Base-by-base conservation (phyloP, 1,140 invertebrate genomes). In the Grapholita molesta region DNA sequence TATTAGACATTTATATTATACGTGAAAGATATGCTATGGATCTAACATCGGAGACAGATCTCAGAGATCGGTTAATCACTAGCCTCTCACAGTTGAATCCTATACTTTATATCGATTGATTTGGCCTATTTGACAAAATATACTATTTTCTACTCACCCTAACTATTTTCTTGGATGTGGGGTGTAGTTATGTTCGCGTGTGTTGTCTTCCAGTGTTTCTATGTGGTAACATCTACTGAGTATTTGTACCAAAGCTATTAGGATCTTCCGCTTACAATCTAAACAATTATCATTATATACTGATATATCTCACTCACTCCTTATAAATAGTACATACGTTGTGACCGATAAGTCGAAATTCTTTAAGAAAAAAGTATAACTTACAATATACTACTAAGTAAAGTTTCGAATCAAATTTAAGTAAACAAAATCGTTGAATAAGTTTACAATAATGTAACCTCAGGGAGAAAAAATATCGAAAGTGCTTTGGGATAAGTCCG, bases 191-290 rank as follows among this genome's bases (percentile, higher is more conserved):
- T 21, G 0, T 48, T 21, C 74, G 76, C 73, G 74, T 73, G 71
- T 55, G 21, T 42, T 48, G 42, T 21, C 6, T 42, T 42, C n/a
- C 38, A 48, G 68, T 32, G 66, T 72, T 72, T 66, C 69, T 75
- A 79, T 69, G 71, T 77, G 79, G 82, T 83, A 85, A 83, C 82
- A 76, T 75, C 80, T 85, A 86, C 74, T 85, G 86, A 90, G 86
- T 88, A 88, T 90, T 90, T 90, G 86, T 90, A 88, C 85, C 86
- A 80, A 86, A 82, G 69, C 75, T 74, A 79, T 76, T 61, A 75
- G 73, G 79, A 79, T 79, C 78, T 76, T 75, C 70, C 69, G 70
- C 76, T 82, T 80, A 80, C 67, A 68, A 57, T 70, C 84, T 83
- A 85, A 71, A 77, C 74, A 72, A 77, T 78, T 77, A 82, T 72